Conservation (phyloP, 2,797 vertebrate genomes). For the Tenualosa ilisha region DNA sequence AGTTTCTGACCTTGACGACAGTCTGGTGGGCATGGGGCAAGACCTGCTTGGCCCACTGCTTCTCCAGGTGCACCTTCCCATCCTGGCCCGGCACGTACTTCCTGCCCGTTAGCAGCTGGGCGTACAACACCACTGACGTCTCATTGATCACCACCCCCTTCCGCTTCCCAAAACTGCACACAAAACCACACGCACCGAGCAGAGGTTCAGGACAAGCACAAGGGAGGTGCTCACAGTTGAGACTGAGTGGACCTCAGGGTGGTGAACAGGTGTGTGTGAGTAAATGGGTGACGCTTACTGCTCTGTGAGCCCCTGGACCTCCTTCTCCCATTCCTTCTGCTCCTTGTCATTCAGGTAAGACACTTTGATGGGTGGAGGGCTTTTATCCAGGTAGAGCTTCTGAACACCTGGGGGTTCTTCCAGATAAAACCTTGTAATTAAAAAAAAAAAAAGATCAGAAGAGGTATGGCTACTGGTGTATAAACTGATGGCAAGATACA, state of each 20-base stretch:
- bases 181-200: neutral
- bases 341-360: conserved; percentile 85
- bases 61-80: conserved; percentile 89
- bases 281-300: conserved; percentile 74
- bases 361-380: conserved; percentile 83
- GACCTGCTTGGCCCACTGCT: conserved; percentile 95
- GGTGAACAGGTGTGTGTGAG: neutral
- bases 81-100: conserved; percentile 86
- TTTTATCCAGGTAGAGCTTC: conserved; percentile 78
- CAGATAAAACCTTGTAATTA: conserved; percentile 79
- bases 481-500: neutral
- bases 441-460: neutral
- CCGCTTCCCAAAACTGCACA: conserved; percentile 81
- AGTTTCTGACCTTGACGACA: conserved; percentile 83
- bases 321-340: conserved; percentile 89
- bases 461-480: no score
- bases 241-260: neutral
- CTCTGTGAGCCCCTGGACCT: conserved; percentile 90
- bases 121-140: conserved; percentile 83
- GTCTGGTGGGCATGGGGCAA: conserved; percentile 91
- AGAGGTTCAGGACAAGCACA: no score
- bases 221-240: neutral
- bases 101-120: conserved; percentile 87
- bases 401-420: conserved; percentile 86
- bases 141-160: conserved; percentile 93